Base-by-base conservation (phyloP, 2,888 invertebrate species). In the Ethmia dodecea region DNA sequence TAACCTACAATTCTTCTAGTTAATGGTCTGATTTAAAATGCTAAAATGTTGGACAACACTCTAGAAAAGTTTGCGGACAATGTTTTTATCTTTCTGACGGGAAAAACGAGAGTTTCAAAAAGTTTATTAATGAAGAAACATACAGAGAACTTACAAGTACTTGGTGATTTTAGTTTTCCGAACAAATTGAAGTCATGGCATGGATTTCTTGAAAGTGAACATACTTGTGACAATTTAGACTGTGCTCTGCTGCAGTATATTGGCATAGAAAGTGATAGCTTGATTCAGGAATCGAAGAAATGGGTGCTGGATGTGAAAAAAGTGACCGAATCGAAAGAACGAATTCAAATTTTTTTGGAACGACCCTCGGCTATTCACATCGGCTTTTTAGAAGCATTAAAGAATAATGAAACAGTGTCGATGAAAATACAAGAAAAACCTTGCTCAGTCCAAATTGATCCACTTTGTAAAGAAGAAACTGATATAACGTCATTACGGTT, bases 141-240 rank as follows among this genome's bases (percentile, higher is more conserved):
- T 53, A 80, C 69, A 1, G 88, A 88, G 45, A 88, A 89, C 46
- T 65, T 91, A 4, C 59, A 74, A 35, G 60, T 62, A 22, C 65
- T 81, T 27, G 93, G 93, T 5, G 93, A 93, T 43, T 69, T 91
- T 3, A 91, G 90, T 73, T 91, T 92, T 66, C 88, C 90, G 6
- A 67, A 80, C 37, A 79, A 77, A 30, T 52, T 86, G 13, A 75
- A 86, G 50, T 88, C 88, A 33, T 93, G 93, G 93, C 72, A 79
- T 35, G 75, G 71, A 42, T 61, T 55, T 42, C 27, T 64, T 5
- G 31, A 50, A 42, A 5, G 33, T 29, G 20, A 35, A 43, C 31
- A 11, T 10, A 10, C 31, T 22, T 30, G 45, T 20, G 42, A 47
- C 32, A 45, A 47, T 35, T 27, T 41, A 5, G 52, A 58, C 2